phyloP scores from a whole-genome alignment of 2,888 invertebrate genomes.

The Tortricodes alternella region DNA sequence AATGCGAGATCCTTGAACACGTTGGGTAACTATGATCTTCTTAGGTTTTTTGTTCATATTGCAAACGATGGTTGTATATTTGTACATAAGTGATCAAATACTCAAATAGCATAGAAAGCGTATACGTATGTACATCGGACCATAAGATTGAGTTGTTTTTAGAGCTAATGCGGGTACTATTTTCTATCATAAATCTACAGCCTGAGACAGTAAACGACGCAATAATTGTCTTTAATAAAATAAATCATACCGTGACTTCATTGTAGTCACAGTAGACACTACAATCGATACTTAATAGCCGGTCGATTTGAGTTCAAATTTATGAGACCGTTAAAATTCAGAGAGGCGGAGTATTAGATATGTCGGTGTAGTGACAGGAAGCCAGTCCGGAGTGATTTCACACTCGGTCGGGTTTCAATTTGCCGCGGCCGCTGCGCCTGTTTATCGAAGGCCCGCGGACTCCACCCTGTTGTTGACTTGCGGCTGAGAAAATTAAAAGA shows the following conservation, averaged over 20 bases:
- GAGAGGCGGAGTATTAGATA: slow-evolving; percentile 53
- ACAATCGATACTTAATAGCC: slow-evolving; percentile 31
- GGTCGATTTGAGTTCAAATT: slow-evolving; percentile 36
- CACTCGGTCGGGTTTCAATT: slow-evolving; percentile 78
- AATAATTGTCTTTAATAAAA: slow-evolving; percentile 15
- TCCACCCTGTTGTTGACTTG: slow-evolving; percentile 26
- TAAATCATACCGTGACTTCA: slow-evolving; percentile 21
- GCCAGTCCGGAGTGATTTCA: slow-evolving; percentile 73
- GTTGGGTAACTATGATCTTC: too few species aligned
- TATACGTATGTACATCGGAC: background rate
- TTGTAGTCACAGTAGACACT: slow-evolving; percentile 17
- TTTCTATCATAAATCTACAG: slow-evolving; percentile 1
- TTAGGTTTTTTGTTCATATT: too few species aligned
- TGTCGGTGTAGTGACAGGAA: slow-evolving; percentile 63
- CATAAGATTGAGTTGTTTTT: background rate
- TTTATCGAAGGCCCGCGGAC: slow-evolving; percentile 61
- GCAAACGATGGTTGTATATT: too few species aligned
- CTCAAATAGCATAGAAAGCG: too few species aligned
- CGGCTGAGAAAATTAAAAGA: slow-evolving; percentile 20
- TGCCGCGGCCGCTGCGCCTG: slow-evolving; percentile 64
- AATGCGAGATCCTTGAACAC: too few species aligned
- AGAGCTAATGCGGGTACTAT: background rate
- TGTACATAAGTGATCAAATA: too few species aligned
- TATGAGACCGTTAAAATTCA: slow-evolving; percentile 51
- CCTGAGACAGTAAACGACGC: slow-evolving; percentile 6